Evolutionary conservation across 2,113 vertebrate species (phyloP).

Genomic region (Herpailurus yagouaroundi): DNA sequence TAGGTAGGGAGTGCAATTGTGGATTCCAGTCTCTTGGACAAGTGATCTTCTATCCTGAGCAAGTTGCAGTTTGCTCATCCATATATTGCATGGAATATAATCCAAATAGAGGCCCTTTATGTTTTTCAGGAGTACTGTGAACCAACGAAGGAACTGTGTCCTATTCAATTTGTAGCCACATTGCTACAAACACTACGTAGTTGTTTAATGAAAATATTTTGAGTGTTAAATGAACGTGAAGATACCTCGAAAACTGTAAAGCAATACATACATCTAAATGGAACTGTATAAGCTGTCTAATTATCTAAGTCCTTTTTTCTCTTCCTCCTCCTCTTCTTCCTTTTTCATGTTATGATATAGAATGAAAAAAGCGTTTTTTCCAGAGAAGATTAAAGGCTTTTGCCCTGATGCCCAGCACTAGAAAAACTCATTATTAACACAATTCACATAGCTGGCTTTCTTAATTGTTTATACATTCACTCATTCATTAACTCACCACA

Average conservation of each 20-base stretch:
- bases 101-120: neutral
- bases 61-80: neutral
- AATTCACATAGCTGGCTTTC: neutral
- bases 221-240: neutral
- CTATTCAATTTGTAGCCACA: neutral
- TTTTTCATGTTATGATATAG: neutral
- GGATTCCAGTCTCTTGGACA: neutral
- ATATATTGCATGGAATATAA: neutral
- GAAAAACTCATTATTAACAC: neutral
- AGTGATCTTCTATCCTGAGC: neutral
- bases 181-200: neutral
- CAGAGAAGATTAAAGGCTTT: neutral
- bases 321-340: neutral
- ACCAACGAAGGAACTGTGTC: neutral
- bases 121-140: neutral
- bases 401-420: neutral
- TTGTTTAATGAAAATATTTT: constrained; percentile 2
- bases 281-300: neutral
- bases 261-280: neutral
- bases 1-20: neutral
- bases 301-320: neutral
- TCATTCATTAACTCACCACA: neutral
- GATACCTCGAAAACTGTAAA: neutral
- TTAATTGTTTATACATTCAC: neutral
- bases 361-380: neutral